These are phyloP conservation scores for Cataglyphis albicans DNA, from an alignment of 2,888 invertebrate genomes.

Conservation along the genomic window DNA sequence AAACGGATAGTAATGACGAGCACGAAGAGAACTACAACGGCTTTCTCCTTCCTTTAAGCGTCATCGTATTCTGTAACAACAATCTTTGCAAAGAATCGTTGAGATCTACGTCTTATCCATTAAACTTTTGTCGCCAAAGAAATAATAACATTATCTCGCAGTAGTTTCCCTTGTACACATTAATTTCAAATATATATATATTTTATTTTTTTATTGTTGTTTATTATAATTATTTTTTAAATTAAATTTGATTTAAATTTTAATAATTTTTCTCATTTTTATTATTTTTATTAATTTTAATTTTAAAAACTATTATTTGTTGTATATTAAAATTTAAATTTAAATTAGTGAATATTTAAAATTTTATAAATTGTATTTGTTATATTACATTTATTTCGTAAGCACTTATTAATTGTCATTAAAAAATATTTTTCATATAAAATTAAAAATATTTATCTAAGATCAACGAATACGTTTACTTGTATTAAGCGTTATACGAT, in stretches of 20 bases:
- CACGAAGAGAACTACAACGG: slow-evolving; percentile 57
- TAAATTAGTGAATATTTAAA: not conserved
- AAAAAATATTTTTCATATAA: not conserved
- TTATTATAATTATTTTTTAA: not conserved
- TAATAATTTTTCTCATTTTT: not conserved
- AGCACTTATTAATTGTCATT: not conserved
- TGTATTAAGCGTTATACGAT: too few species aligned
- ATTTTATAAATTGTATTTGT: not conserved
- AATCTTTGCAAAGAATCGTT: not conserved
- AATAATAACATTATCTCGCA: not conserved
- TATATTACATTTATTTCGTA: not conserved
- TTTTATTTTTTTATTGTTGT: not conserved
- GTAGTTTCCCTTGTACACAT: not conserved
- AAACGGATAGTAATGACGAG: slow-evolving; percentile 71
- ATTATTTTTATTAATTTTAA: not conserved
- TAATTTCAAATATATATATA: not conserved
- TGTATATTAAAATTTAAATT: not conserved
- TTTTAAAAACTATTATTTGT: not conserved
- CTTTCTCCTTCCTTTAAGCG: not conserved
- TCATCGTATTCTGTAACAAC: not conserved
- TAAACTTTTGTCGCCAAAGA: not conserved
- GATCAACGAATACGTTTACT: not conserved
- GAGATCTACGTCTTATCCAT: not conserved
- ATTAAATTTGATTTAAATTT: slow-evolving; percentile 10
- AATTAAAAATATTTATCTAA: not conserved